Evolutionary conservation across 2,113 vertebrate genomes (phyloP).

Genomic region (Cervus canadensis): DNA sequence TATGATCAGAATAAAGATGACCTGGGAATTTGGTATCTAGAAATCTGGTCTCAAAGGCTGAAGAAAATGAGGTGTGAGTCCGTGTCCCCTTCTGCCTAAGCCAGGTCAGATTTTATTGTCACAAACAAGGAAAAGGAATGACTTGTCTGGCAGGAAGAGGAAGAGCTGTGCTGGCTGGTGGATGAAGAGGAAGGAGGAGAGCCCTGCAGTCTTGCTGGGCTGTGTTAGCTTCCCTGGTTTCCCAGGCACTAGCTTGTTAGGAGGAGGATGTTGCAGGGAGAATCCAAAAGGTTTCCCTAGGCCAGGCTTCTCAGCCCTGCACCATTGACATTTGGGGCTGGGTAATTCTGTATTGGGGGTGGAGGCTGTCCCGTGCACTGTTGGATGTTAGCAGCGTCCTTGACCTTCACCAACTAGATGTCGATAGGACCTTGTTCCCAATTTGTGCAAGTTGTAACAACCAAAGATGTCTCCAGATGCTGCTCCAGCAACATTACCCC

Average conservation of each 20-base stretch:
- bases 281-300: background rate
- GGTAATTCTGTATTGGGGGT: background rate
- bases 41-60: background rate
- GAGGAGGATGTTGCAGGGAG: background rate
- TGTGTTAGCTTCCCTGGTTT: background rate
- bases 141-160: background rate
- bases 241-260: background rate
- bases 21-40: background rate
- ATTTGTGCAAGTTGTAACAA: background rate
- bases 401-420: background rate
- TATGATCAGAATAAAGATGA: background rate
- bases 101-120: background rate
- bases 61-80: background rate
- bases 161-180: background rate
- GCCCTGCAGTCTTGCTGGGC: fast-evolving
- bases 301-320: fast-evolving
- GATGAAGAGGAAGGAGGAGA: background rate
- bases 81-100: background rate
- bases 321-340: too few relatives aligned
- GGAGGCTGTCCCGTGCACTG: background rate
- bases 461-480: background rate
- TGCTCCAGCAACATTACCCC: too few relatives aligned
- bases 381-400: background rate
- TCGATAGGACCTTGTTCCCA: background rate
- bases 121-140: background rate